A percentile compares a stretch with the other conserved stretches of the same genome.
phyloP scores from a whole-genome alignment of 2,888 invertebrate genomes.

The Amblyteles armatorius region DNA sequence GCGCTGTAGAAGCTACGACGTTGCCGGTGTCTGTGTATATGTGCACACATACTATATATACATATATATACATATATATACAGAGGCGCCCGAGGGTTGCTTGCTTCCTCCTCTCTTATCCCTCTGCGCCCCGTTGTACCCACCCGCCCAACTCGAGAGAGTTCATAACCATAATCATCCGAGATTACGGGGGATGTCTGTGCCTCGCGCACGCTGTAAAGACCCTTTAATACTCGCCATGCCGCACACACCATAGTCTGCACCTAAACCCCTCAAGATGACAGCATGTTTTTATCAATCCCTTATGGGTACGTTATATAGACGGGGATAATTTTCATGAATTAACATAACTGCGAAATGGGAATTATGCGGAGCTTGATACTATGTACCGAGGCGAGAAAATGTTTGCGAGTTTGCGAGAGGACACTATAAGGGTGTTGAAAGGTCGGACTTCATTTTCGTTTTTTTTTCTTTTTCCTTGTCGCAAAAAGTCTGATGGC shows the following conservation, averaged over 20 bases:
- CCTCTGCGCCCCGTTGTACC: not conserved
- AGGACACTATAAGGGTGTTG: not conserved
- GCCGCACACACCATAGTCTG: conserved; percentile 10
- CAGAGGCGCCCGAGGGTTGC: conserved; percentile 1
- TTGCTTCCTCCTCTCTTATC: conserved; percentile 15
- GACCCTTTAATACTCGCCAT: conserved; percentile 46
- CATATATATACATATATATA: not conserved
- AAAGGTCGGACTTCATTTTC: not conserved
- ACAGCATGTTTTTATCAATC: conserved; percentile 44
- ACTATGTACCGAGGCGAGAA: not conserved
- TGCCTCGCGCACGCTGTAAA: conserved; percentile 50
- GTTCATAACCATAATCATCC: conserved; percentile 69
- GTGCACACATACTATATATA: not conserved
- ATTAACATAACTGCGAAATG: conserved; percentile 24
- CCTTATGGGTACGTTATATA: not conserved
- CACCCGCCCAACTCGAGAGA: conserved; percentile 32
- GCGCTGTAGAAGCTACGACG: not conserved
- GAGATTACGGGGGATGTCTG: conserved; percentile 61
- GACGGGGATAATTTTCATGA: conserved; percentile 29
- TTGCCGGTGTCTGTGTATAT: not conserved
- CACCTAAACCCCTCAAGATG: conserved; percentile 37
- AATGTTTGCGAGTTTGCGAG: not conserved
- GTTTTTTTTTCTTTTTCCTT: not conserved
- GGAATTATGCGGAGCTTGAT: conserved; percentile 1
- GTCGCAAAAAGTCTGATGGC: not conserved